Percentiles rank a stretch among this genome's conserved stretches.
phyloP scores from a whole-genome alignment of 2,113 vertebrate species.

The Cyprinus carpio region DNA sequence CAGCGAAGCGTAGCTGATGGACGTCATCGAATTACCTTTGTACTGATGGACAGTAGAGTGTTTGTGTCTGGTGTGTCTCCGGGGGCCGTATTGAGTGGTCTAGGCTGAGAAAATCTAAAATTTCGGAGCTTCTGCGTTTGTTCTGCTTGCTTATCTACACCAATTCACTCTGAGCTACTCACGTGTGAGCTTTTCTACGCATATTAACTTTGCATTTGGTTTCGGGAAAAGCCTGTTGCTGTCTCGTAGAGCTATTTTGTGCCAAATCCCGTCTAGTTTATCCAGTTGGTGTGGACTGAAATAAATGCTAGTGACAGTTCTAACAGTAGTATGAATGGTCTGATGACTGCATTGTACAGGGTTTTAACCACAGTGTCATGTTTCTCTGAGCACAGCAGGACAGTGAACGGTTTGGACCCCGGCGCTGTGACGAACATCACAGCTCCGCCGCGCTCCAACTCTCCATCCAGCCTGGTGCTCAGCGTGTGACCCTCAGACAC shows the following conservation, averaged over 20 bases:
- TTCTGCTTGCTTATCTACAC: conserved; percentile 19
- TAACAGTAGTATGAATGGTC: background rate
- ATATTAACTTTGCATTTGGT: background rate
- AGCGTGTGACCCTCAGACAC: conserved; percentile 76
- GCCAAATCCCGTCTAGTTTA: background rate
- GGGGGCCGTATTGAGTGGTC: background rate
- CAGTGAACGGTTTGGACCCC: conserved; percentile 85
- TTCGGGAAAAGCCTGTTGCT: background rate
- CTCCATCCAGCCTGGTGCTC: conserved; percentile 84
- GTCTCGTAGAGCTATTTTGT: background rate
- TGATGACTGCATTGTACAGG: background rate
- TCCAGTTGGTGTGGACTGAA: background rate
- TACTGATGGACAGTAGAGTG: conserved; percentile 25
- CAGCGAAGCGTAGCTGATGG: background rate
- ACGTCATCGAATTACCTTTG: conserved; percentile 17
- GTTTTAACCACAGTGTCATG: conserved; percentile 17
- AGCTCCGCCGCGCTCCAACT: conserved; percentile 77
- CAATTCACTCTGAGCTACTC: background rate
- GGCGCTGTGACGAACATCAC: conserved; percentile 75
- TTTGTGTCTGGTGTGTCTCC: conserved; percentile 14
- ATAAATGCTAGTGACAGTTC: background rate
- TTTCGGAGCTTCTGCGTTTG: background rate
- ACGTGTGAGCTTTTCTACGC: background rate
- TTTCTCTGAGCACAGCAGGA: conserved; percentile 70
- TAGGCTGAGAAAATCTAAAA: background rate